Evolutionary conservation across 2,797 vertebrate genomes (phyloP), one percentile per base, ranked within the genome.

Genomic region (Emys orbicularis): DNA sequence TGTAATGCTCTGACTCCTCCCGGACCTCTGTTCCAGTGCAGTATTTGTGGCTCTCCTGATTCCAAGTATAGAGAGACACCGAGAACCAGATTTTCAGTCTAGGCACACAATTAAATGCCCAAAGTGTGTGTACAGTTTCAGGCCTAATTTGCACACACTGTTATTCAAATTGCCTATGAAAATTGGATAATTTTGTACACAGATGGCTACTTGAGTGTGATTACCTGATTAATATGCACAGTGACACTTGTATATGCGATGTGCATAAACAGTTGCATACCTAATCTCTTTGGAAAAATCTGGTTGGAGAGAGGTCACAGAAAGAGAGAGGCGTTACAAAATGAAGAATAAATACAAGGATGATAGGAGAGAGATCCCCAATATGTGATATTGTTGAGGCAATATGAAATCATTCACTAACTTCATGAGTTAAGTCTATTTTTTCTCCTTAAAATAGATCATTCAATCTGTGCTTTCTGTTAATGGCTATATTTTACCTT

Each of bases 291-390:
- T 89, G 87, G n/a, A 25, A 65, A 84, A 81, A 47, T 93, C 85
- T 80, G 72, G 59, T 72, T 87, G 92, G 88, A 79, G 44, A 12
- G 74, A 53, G 89, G 79, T 59, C 86, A 29, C 74, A 12, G 13
- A 87, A 81, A 2, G 57, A 77, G 81, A 2, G 57, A 72, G 79
- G 47, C 44, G n/a, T 74, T 5, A 12, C 53, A 81, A 72, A 83
- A 80, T 87, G 68, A 27, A 76, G 91, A 97, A 47, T 52, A 84
- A 74, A 92, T 72, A 87, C 72, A 25, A 95, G 49, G 2, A 65
- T 88, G 88, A 8, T 41, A 53, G 61, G 6, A 29, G 47, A 80
- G 76, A 47, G 79, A 44, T 84, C 34, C 79, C 65, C 81, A 18
- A 49, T 37, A 0, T 3, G 29, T 18, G 44, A 83, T 53, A 5